Percentiles rank a stretch among this genome's conserved stretches.
phyloP scores from a whole-genome alignment of 2,797 vertebrate genomes.

The Tapirus indicus region DNA sequence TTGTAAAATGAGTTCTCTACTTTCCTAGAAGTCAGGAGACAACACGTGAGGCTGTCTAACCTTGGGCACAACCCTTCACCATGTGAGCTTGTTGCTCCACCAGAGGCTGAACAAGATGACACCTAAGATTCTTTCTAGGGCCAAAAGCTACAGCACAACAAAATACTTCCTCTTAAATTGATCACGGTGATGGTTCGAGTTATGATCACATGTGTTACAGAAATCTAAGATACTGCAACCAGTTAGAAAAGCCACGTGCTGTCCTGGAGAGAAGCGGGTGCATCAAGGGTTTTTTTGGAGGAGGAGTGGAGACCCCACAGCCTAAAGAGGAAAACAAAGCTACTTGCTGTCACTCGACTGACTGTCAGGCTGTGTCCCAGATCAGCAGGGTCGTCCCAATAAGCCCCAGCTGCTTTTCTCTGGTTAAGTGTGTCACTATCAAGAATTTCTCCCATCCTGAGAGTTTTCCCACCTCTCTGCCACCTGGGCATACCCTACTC shows the following conservation, averaged over 20 bases:
- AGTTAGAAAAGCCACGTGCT: background rate
- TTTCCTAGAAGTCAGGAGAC: background rate
- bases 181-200: fast-evolving
- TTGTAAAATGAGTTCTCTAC: background rate
- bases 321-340: background rate
- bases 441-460: background rate
- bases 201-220: background rate
- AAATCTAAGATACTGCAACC: background rate
- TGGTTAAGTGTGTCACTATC: background rate
- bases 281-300: background rate
- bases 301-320: background rate
- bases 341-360: background rate
- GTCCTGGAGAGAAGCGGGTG: background rate
- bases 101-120: background rate
- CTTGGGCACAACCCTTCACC: background rate
- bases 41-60: background rate
- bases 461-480: background rate
- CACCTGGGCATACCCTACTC: background rate
- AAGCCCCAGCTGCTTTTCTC: background rate
- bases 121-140: background rate
- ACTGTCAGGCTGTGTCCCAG: background rate
- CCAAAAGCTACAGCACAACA: background rate
- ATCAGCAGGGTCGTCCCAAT: background rate
- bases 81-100: background rate
- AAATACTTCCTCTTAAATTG: background rate